Conservation (phyloP, 2,888 invertebrate genomes). For the Eupeodes luniger region DNA sequence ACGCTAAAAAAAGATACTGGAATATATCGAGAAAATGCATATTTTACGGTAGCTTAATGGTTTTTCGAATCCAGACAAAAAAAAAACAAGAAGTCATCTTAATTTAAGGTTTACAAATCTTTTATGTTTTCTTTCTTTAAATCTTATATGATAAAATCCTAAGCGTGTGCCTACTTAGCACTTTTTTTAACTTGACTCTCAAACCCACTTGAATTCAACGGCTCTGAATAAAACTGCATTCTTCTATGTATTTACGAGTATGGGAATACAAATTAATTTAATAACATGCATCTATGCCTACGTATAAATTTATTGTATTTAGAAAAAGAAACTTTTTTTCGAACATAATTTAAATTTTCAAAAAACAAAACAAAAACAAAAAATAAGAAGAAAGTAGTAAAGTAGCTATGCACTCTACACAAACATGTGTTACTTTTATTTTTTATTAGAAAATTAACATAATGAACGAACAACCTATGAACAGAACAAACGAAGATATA, state of each 20-base stretch:
- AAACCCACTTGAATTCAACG: background rate
- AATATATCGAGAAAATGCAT: slow-evolving; percentile 2
- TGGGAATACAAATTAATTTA: slow-evolving; percentile 4
- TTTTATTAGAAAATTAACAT: slow-evolving; percentile 28
- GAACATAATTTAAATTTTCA: background rate
- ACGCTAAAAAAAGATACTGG: background rate
- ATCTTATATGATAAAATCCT: background rate
- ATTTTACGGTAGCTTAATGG: slow-evolving; percentile 5
- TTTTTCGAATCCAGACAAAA: background rate
- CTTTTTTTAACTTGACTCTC: background rate
- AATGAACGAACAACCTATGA: background rate
- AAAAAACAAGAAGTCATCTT: background rate
- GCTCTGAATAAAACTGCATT: background rate
- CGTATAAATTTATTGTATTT: background rate
- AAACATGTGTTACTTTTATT: slow-evolving; percentile 6
- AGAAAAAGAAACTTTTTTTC: background rate
- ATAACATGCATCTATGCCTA: background rate
- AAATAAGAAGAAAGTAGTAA: slow-evolving; percentile 17
- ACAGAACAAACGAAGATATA: background rate
- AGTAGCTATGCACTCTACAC: background rate
- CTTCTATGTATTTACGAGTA: background rate
- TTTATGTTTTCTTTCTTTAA: background rate
- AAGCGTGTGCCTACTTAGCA: background rate
- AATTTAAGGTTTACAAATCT: background rate
- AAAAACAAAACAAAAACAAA: background rate